These are phyloP conservation scores for Musca vetustissima DNA, from an alignment of 1,140 invertebrate genomes.

Conservation along the genomic window DNA sequence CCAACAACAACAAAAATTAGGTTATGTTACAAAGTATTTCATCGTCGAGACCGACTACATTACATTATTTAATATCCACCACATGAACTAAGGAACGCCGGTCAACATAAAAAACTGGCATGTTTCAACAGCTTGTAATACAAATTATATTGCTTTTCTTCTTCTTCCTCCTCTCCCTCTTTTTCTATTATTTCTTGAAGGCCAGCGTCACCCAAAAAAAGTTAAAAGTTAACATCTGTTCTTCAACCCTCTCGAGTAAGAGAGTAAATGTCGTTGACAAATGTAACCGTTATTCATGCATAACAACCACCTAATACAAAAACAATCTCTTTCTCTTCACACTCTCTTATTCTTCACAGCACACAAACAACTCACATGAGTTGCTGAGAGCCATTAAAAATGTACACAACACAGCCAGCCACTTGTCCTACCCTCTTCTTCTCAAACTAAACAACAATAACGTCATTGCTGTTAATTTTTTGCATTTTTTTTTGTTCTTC, in stretches of 20 bases:
- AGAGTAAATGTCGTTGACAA: neutral
- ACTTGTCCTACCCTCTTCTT: slow-evolving; percentile 19
- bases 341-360: too few relatives aligned
- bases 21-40: too few relatives aligned
- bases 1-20: too few relatives aligned
- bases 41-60: too few relatives aligned
- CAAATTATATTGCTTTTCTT: too few relatives aligned
- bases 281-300: slow-evolving; percentile 4
- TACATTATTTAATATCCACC: too few relatives aligned
- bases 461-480: neutral
- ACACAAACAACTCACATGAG: too few relatives aligned
- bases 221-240: slow-evolving; percentile 13
- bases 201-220: neutral
- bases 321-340: neutral
- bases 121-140: neutral
- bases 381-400: too few relatives aligned
- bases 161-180: neutral
- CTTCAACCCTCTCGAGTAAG: neutral
- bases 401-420: neutral
- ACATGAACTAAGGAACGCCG: too few relatives aligned
- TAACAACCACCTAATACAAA: slow-evolving; percentile 11
- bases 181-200: neutral
- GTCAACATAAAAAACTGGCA: neutral
- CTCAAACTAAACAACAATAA: neutral
- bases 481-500: neutral